Evolutionary conservation across 1,140 invertebrate genomes (phyloP).

Genomic region (Geopemphigus sp.): DNA sequence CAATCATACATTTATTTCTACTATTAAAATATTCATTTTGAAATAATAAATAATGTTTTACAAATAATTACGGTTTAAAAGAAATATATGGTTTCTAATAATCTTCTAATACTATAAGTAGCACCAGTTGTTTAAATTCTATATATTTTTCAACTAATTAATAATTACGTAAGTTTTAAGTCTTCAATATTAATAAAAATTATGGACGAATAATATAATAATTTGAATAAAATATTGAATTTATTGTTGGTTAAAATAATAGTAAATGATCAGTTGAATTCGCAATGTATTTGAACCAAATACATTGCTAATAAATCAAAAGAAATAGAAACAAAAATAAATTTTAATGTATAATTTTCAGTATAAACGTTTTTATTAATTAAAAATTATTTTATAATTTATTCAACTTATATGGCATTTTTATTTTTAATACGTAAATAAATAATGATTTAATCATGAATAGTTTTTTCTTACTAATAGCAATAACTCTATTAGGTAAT

Average conservation of each 20-base stretch:
- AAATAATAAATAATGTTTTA: background rate
- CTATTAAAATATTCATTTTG: too few species aligned
- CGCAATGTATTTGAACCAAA: background rate
- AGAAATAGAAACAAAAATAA: too few species aligned
- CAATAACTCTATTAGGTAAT: background rate
- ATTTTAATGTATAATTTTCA: background rate
- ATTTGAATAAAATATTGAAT: background rate
- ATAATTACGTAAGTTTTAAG: background rate
- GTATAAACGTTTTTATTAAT: background rate
- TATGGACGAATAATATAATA: background rate
- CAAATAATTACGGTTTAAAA: background rate
- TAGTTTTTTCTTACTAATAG: background rate
- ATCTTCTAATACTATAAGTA: background rate
- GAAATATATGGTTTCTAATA: background rate
- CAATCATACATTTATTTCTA: background rate
- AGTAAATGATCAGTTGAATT: background rate
- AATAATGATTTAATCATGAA: background rate
- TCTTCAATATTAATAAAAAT: background rate
- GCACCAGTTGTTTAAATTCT: conserved; percentile 19
- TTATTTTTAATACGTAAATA: background rate
- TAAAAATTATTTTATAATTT: background rate
- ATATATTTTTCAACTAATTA: background rate
- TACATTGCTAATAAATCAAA: too few species aligned
- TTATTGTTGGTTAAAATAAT: background rate
- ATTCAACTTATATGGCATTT: background rate